phyloP scores from a whole-genome alignment of 1,140 invertebrate genomes.

The Apis dorsata region DNA sequence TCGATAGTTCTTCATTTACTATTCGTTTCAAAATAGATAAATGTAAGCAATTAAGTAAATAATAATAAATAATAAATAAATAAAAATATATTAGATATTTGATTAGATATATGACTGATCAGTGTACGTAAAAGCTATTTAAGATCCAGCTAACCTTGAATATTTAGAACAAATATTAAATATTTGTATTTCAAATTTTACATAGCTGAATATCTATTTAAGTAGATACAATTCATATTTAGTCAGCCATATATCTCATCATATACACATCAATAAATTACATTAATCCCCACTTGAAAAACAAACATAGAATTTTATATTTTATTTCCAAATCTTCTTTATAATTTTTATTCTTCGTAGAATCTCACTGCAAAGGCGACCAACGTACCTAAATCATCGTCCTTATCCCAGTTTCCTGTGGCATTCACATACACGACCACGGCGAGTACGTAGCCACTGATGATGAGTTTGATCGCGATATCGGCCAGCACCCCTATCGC shows the following conservation, averaged over 20 bases:
- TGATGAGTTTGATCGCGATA: constrained; percentile 70
- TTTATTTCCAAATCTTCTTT: neutral
- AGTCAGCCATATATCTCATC: neutral
- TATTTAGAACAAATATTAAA: neutral
- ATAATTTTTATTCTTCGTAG: neutral
- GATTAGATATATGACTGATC: neutral
- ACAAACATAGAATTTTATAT: neutral
- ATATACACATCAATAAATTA: neutral
- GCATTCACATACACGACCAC: constrained; percentile 72
- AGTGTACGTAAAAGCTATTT: neutral
- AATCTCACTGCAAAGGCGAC: neutral
- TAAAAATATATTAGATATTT: neutral
- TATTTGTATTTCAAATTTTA: neutral
- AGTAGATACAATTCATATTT: neutral
- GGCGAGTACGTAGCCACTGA: constrained; percentile 71
- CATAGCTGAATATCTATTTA: neutral
- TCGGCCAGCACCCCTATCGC: constrained; percentile 69
- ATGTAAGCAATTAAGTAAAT: neutral
- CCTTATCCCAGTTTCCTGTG: constrained; percentile 76
- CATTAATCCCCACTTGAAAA: neutral
- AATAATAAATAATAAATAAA: neutral
- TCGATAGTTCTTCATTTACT: neutral
- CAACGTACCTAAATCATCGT: constrained; percentile 76
- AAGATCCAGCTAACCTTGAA: neutral
- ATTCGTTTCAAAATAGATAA: neutral